These are phyloP conservation scores for Hydropotes inermis DNA, from an alignment of 2,113 vertebrate genomes.

Conservation along the genomic window DNA sequence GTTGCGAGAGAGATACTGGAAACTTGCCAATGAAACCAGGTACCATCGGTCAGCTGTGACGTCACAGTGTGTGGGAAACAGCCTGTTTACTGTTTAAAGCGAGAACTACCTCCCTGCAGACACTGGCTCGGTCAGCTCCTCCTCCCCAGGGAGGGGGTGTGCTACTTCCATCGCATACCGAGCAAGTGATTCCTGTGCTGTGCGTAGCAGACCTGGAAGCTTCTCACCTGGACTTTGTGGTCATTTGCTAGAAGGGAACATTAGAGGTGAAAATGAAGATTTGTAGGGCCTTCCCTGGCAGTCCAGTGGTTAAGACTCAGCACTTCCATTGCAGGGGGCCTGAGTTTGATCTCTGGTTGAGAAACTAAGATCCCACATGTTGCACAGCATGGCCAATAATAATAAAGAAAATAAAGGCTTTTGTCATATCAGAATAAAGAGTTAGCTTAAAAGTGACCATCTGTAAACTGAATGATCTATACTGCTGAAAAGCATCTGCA, in stretches of 20 bases:
- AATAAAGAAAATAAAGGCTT: neutral
- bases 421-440: neutral
- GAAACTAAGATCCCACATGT: neutral
- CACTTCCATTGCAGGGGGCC: neutral
- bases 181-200: neutral
- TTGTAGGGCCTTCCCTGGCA: neutral
- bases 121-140: rapidly evolving
- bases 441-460: neutral
- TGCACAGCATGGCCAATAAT: neutral
- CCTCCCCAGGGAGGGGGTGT: neutral
- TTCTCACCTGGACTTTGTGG: neutral
- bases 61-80: neutral
- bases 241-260: neutral
- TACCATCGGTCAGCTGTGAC: rapidly evolving
- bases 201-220: neutral
- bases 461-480: too few species aligned
- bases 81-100: neutral
- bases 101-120: neutral
- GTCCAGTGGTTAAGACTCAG: neutral
- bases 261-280: neutral
- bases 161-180: neutral
- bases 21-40: conserved; percentile 89
- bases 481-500: neutral
- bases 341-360: neutral
- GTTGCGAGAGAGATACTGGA: conserved; percentile 94